Evolutionary conservation across 64 coral and sea anemone genomes (phyloP).

Genomic region (Anthopleura sola): DNA sequence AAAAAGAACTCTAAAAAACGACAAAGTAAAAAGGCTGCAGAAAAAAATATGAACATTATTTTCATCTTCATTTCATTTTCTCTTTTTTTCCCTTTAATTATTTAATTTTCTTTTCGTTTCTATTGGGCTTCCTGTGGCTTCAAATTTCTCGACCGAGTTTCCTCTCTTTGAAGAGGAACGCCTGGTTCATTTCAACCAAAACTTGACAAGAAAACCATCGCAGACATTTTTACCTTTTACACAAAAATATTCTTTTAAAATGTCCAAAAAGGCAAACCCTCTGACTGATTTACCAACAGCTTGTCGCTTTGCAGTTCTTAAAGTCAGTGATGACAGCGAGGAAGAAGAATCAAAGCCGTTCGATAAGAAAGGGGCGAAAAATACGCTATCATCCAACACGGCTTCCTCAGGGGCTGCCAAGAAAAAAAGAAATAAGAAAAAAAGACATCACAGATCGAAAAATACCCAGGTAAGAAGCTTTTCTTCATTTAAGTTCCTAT

Average conservation of each 20-base stretch:
- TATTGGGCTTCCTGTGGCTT: no score
- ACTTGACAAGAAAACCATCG: background rate
- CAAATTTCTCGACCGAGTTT: background rate
- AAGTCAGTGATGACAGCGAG: conserved; percentile 45
- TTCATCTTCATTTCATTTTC: no score
- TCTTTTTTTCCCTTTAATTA: no score
- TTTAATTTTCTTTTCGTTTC: no score
- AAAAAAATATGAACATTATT: no score
- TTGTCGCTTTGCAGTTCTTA: conserved; percentile 56
- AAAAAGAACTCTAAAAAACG: no score
- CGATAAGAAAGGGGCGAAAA: conserved; percentile 19
- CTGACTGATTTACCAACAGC: conserved; percentile 38
- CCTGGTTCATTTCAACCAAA: background rate
- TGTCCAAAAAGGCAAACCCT: conserved; percentile 6
- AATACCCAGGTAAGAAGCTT: conserved; percentile 19
- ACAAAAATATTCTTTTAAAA: background rate
- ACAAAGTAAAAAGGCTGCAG: no score
- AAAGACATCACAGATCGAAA: conserved; percentile 29
- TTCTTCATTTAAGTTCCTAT: background rate
- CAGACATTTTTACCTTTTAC: background rate
- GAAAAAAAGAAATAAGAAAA: conserved; percentile 38
- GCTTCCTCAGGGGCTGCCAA: conserved; percentile 8
- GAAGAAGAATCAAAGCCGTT: background rate
- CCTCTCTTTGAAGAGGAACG: background rate
- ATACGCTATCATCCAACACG: conserved; percentile 15